Evolutionary conservation across 2,888 invertebrate genomes (phyloP).

Genomic region (Congeria kusceri): DNA sequence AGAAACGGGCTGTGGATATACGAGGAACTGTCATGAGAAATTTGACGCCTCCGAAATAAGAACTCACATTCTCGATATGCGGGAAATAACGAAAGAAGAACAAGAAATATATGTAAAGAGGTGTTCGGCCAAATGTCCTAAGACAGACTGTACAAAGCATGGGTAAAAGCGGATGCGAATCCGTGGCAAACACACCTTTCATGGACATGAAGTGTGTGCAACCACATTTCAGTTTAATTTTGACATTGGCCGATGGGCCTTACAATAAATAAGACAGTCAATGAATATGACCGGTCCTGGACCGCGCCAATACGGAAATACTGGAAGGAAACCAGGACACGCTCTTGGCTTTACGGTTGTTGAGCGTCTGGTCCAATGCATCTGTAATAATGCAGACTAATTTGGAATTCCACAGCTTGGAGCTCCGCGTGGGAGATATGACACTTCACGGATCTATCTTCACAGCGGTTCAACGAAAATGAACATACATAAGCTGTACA

Average conservation of each 20-base stretch:
- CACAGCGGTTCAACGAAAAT: no score
- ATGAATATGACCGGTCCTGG: no score
- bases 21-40: not conserved
- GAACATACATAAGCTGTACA: no score
- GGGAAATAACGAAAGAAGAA: constrained; percentile 5
- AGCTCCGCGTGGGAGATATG: no score
- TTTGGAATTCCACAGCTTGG: no score
- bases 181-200: not conserved
- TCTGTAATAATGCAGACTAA: constrained; percentile 6
- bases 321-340: constrained; percentile 20
- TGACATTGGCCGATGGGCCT: not conserved
- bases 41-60: not conserved
- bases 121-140: not conserved
- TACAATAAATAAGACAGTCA: not conserved
- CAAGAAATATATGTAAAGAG: constrained; percentile 3
- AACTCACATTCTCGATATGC: not conserved
- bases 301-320: no score
- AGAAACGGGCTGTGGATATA: not conserved
- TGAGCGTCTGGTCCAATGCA: constrained; percentile 15
- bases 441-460: no score
- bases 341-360: constrained; percentile 14
- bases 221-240: not conserved
- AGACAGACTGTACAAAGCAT: not conserved
- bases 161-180: not conserved
- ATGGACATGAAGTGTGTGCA: not conserved